Percentiles rank a stretch among this genome's conserved stretches.
These are phyloP conservation scores for Ataeniobius toweri DNA, from an alignment of 2,797 vertebrate species.

Conservation along the genomic window DNA sequence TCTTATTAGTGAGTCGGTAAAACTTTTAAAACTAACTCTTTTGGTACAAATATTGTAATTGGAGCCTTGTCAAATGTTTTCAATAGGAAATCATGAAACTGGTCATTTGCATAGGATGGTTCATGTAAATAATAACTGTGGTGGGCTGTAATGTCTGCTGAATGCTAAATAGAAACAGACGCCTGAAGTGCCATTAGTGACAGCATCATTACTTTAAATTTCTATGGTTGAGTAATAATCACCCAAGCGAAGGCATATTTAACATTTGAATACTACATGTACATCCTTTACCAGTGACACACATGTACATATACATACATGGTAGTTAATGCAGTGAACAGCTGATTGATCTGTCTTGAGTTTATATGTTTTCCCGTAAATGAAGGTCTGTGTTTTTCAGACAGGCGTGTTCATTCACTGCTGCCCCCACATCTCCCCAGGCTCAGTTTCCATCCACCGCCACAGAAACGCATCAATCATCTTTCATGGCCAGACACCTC, in stretches of 20 bases:
- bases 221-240: slow-evolving; percentile 48
- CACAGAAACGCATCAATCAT: slow-evolving; percentile 75
- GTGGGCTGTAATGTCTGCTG: slow-evolving; percentile 49
- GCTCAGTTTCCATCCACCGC: slow-evolving; percentile 61
- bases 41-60: slow-evolving; percentile 12
- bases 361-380: slow-evolving; percentile 59
- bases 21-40: slow-evolving; percentile 18
- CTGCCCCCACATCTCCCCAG: slow-evolving; percentile 57
- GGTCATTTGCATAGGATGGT: slow-evolving; percentile 71
- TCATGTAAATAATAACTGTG: slow-evolving; percentile 76
- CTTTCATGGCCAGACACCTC: slow-evolving; percentile 63
- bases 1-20: slow-evolving; percentile 1
- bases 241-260: slow-evolving; percentile 36
- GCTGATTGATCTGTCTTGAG: slow-evolving; percentile 61
- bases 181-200: slow-evolving; percentile 63
- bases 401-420: slow-evolving; percentile 57
- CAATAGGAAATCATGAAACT: slow-evolving; percentile 48
- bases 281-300: slow-evolving; percentile 56
- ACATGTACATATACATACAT: slow-evolving; percentile 11
- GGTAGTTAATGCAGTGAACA: slow-evolving; percentile 44
- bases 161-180: slow-evolving; percentile 74
- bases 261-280: slow-evolving; percentile 44
- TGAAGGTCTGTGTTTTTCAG: slow-evolving; percentile 55
- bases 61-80: slow-evolving; percentile 41
- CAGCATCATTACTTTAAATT: slow-evolving; percentile 59